A percentile compares a stretch with the other conserved stretches of the same genome.
phyloP scores from a whole-genome alignment of 2,888 invertebrate species.

The Drosophila setosimentum region DNA sequence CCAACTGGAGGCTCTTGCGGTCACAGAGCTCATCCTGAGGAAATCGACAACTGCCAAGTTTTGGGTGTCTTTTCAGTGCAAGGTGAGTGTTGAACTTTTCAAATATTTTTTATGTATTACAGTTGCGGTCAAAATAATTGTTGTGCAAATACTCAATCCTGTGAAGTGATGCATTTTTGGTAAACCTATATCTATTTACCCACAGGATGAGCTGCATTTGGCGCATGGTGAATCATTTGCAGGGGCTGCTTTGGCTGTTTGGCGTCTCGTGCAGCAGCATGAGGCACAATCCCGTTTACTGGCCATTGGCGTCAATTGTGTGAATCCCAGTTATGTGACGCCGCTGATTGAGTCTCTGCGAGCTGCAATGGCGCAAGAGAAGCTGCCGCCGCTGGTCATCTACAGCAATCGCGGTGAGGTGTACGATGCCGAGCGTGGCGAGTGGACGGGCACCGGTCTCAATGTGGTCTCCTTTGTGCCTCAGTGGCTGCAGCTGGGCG shows the following conservation, averaged over 20 bases:
- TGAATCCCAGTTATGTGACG: constrained; percentile 88
- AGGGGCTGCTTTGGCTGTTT: constrained; percentile 90
- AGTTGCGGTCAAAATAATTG: not conserved
- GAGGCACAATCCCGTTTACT: constrained; percentile 88
- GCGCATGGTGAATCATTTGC: constrained; percentile 93
- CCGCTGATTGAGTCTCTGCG: constrained; percentile 87
- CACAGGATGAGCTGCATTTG: constrained; percentile 87
- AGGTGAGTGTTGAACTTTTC: constrained; percentile 86
- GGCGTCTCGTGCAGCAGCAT: constrained; percentile 86
- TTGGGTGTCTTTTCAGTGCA: constrained; percentile 92
- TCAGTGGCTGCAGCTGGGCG: constrained; percentile 93
- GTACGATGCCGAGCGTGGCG: constrained; percentile 74
- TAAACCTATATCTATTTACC: not conserved
- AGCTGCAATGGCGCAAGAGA: constrained; percentile 28
- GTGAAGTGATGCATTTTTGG: not conserved
- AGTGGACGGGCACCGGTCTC: constrained; percentile 89
- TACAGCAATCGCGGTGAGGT: constrained; percentile 95
- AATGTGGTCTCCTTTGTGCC: constrained; percentile 87
- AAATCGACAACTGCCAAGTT: constrained; percentile 91
- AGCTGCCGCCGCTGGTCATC: constrained; percentile 91
- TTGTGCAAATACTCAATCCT: too few relatives aligned
- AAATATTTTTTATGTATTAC: not conserved
- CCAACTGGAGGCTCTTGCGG: constrained; percentile 91
- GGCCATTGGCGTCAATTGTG: constrained; percentile 96
- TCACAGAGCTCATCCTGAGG: constrained; percentile 90